Conservation (phyloP, 1,140 invertebrate genomes). For the Agrilus planipennis region DNA sequence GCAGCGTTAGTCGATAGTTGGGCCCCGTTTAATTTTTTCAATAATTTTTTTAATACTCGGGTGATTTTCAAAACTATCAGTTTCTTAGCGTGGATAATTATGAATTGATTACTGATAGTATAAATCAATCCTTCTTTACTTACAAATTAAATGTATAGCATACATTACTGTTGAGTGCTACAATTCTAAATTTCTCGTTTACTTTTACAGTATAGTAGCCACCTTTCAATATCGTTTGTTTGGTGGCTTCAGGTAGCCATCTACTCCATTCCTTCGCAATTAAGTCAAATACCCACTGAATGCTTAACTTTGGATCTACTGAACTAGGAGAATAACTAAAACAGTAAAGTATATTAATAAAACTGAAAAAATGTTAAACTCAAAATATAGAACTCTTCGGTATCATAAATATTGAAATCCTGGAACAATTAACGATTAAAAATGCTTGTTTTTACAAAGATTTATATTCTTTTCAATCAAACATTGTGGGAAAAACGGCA, state of each 20-base stretch:
- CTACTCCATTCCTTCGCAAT: conserved; percentile 49
- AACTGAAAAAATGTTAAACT: conserved; percentile 8
- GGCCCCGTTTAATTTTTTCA: background rate
- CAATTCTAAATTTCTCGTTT: conserved; percentile 52
- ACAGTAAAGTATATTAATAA: conserved; percentile 1
- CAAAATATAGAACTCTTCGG: background rate
- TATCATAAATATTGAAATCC: conserved; percentile 10
- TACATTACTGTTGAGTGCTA: conserved; percentile 62
- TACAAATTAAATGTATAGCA: conserved; percentile 64
- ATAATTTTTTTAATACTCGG: conserved; percentile 4
- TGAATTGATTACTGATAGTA: conserved; percentile 1
- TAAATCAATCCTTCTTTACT: conserved; percentile 21
- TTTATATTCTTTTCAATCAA: background rate
- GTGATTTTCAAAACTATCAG: conserved; percentile 2
- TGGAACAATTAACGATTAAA: background rate
- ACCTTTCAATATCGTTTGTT: conserved; percentile 46
- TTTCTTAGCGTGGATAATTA: background rate
- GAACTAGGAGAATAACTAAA: conserved; percentile 14
- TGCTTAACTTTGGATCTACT: conserved; percentile 25
- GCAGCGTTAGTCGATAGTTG: too few species aligned
- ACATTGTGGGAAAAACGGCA: background rate
- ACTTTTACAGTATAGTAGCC: conserved; percentile 59
- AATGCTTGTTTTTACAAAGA: background rate
- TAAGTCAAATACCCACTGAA: conserved; percentile 57
- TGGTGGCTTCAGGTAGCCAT: conserved; percentile 51